A percentile compares a stretch with the other conserved stretches of the same genome.
These are phyloP conservation scores for Ammospiza nelsoni DNA, from an alignment of 2,113 vertebrate species.

Conservation along the genomic window DNA sequence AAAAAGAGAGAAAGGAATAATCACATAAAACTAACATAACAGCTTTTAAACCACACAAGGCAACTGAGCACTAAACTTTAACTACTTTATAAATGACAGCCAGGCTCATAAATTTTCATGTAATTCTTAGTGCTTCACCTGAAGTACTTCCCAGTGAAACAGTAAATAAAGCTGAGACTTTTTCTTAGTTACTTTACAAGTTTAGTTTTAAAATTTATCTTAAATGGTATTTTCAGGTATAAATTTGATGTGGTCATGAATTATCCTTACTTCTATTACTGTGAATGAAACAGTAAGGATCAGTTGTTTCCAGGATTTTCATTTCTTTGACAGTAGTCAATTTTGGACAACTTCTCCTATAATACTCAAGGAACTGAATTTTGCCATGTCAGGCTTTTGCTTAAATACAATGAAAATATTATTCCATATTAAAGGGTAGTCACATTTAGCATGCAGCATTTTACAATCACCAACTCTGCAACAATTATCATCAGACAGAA, in stretches of 20 bases:
- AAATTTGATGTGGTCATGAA: background rate
- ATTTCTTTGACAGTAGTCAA: background rate
- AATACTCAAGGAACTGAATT: background rate
- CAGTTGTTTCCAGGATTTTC: background rate
- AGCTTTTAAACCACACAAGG: background rate
- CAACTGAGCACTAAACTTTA: background rate
- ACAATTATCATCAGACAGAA: background rate
- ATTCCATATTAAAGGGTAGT: background rate
- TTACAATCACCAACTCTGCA: background rate
- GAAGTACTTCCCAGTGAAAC: background rate
- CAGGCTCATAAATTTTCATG: background rate
- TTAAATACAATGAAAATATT: background rate
- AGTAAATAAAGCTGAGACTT: background rate
- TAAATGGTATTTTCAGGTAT: background rate
- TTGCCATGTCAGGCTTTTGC: background rate
- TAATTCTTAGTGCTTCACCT: background rate
- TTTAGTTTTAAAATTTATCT: background rate
- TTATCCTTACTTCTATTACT: background rate
- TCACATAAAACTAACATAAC: background rate
- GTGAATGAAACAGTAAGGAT: background rate
- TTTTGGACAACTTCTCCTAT: background rate
- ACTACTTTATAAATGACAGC: background rate
- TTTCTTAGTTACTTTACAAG: background rate
- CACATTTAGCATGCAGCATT: background rate
- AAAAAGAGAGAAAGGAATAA: background rate